Conservation (phyloP, 2,888 invertebrate genomes). For the Drosophila testacea region DNA sequence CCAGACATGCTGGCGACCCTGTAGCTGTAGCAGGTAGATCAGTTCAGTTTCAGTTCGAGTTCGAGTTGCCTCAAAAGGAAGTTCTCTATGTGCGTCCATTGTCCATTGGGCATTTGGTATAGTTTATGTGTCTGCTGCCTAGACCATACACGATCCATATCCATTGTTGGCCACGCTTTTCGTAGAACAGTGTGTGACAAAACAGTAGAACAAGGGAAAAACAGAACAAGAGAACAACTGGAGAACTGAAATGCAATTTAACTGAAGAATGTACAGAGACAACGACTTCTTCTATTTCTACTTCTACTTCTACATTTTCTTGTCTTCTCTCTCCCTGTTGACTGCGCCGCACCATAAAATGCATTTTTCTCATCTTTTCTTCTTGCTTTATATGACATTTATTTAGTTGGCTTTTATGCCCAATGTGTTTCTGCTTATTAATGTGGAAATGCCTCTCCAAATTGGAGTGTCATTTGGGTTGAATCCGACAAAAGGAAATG, state of each 20-base stretch:
- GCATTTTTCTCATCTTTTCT: constrained; percentile 40
- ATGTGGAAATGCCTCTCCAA: constrained; percentile 81
- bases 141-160: constrained; percentile 48
- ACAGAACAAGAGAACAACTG: constrained; percentile 28
- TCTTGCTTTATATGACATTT: constrained; percentile 58
- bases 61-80: constrained; percentile 60
- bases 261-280: constrained; percentile 41
- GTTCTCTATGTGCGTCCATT: constrained; percentile 61
- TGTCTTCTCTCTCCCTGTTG: constrained; percentile 41
- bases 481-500: constrained; percentile 31
- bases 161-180: constrained; percentile 76
- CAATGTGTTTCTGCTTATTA: constrained; percentile 74
- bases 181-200: constrained; percentile 76
- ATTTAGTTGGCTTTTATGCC: constrained; percentile 65
- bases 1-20: constrained; percentile 77
- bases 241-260: constrained; percentile 20
- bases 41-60: not conserved
- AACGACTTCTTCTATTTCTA: constrained; percentile 51
- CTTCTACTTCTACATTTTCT: constrained; percentile 40
- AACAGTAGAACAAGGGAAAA: constrained; percentile 62
- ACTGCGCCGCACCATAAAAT: constrained; percentile 64
- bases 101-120: constrained; percentile 53
- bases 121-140: constrained; percentile 64
- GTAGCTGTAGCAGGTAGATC: constrained; percentile 56
- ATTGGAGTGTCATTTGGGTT: constrained; percentile 77